Evolutionary conservation across 2,113 vertebrate genomes (phyloP).

Genomic region (Bubo scandiacus): DNA sequence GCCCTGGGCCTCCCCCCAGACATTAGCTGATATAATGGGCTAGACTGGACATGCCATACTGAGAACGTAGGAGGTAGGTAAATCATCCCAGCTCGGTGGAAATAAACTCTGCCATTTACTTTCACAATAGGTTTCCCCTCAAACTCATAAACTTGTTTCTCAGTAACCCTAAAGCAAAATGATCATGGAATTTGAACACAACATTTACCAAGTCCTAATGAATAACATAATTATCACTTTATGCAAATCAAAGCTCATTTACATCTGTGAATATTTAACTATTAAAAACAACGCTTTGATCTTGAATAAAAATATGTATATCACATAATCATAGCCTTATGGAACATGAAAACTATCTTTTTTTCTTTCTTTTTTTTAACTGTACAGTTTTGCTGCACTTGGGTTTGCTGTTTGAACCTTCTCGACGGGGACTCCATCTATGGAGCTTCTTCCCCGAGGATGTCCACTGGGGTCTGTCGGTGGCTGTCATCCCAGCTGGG

Average conservation of each 20-base stretch:
- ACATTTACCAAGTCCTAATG: conserved; percentile 71
- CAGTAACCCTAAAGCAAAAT: conserved; percentile 65
- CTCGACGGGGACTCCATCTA: neutral
- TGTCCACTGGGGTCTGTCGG: neutral
- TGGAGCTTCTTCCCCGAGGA: neutral
- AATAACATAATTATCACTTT: conserved; percentile 74
- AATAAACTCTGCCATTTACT: conserved; percentile 7
- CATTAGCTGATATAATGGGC: conserved; percentile 48
- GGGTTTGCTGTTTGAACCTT: conserved; percentile 56
- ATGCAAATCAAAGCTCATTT: conserved; percentile 64
- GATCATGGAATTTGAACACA: conserved; percentile 60
- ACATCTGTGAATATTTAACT: conserved; percentile 72
- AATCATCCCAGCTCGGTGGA: neutral
- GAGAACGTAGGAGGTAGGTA: conserved; percentile 22
- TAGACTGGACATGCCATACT: conserved; percentile 43
- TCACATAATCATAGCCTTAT: conserved; percentile 73
- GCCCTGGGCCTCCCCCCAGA: conserved; percentile 48
- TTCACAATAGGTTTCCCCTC: conserved; percentile 51
- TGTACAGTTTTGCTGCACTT: neutral
- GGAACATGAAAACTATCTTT: conserved; percentile 59
- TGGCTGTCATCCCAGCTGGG: neutral
- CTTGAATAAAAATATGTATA: conserved; percentile 71
- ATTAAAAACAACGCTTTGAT: conserved; percentile 71
- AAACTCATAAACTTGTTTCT: conserved; percentile 53
- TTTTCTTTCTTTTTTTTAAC: neutral